Percentiles rank a stretch among this genome's conserved stretches.
Conservation (phyloP, 30 jellyfish, hydroid and myxozoan species). For the Mastigias papua region DNA sequence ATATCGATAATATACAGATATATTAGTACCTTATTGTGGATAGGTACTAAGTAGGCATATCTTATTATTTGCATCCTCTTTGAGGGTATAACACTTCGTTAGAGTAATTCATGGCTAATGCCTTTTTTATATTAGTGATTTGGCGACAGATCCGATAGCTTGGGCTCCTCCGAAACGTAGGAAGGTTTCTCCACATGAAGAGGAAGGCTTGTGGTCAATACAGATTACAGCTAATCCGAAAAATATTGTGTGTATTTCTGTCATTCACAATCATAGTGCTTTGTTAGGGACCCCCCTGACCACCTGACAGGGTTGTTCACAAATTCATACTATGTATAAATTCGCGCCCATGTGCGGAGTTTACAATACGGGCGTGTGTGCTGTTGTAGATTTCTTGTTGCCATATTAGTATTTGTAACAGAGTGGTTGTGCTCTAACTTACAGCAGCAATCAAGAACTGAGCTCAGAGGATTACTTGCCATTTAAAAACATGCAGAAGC, state of each 20-base stretch:
- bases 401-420: not conserved
- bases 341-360: not conserved
- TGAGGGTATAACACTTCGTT: conserved; percentile 17
- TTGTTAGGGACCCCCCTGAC: not conserved
- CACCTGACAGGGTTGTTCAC: not conserved
- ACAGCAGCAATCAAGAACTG: conserved; percentile 63
- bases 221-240: conserved; percentile 27
- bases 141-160: conserved; percentile 55
- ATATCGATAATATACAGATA: not conserved
- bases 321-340: not conserved
- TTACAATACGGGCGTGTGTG: not conserved
- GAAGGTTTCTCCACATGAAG: conserved; percentile 27
- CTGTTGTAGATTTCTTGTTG: not conserved
- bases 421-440: not conserved
- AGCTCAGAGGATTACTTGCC: conserved; percentile 20
- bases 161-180: conserved; percentile 3
- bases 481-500: conserved; percentile 17
- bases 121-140: conserved; percentile 2
- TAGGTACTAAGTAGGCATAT: not conserved
- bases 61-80: not conserved
- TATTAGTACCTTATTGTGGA: not conserved
- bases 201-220: conserved; percentile 52
- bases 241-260: conserved; percentile 12
- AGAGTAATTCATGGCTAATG: not conserved
- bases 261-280: not conserved